A percentile compares a stretch with the other conserved stretches of the same genome.
phyloP scores from a whole-genome alignment of 2,888 invertebrate genomes.

The Pachymerium ferrugineum region DNA sequence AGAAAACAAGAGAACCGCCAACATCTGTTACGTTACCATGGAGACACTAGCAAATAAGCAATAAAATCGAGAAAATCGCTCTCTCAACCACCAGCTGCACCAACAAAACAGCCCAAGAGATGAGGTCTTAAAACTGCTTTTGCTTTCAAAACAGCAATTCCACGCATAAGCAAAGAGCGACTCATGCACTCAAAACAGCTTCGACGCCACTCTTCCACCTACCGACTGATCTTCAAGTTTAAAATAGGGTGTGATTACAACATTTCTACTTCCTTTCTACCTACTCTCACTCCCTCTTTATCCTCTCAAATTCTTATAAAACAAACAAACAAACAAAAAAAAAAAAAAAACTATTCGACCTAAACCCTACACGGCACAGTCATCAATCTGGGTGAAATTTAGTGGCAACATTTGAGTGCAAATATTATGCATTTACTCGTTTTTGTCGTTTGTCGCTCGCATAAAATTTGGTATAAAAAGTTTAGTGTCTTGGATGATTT shows the following conservation, averaged over 20 bases:
- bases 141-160: conserved; percentile 27
- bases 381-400: too few relatives aligned
- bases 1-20: conserved; percentile 27
- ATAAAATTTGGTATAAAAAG: too few relatives aligned
- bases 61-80: conserved; percentile 27
- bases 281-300: neutral
- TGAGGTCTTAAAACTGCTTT: conserved; percentile 27
- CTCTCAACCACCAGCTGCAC: conserved; percentile 27
- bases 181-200: conserved; percentile 23
- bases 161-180: conserved; percentile 24
- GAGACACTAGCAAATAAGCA: conserved; percentile 25
- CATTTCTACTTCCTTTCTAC: neutral
- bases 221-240: conserved; percentile 24
- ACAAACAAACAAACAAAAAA: too few relatives aligned
- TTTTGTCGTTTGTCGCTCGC: too few relatives aligned
- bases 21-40: conserved; percentile 27
- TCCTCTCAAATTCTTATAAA: too few relatives aligned
- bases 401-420: too few relatives aligned
- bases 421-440: too few relatives aligned
- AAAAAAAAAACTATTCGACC: too few relatives aligned
- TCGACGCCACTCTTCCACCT: conserved; percentile 21
- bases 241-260: conserved; percentile 25
- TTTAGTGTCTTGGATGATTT: too few relatives aligned
- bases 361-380: too few relatives aligned
- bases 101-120: conserved; percentile 24